These are phyloP conservation scores for Nothobranchius kuhntae DNA, from an alignment of 2,113 vertebrate species.

Conservation along the genomic window DNA sequence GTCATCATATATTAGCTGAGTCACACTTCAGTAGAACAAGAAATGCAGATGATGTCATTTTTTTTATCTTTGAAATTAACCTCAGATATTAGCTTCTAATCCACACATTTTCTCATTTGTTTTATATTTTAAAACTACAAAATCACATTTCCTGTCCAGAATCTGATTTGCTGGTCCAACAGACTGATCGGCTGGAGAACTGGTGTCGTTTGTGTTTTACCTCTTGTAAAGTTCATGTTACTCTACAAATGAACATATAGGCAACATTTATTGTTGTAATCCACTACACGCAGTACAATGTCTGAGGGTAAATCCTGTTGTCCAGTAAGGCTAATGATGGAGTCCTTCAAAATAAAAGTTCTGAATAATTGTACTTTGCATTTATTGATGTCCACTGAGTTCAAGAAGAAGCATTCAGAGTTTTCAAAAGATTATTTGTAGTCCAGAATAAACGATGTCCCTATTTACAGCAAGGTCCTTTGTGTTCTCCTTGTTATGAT, in stretches of 20 bases:
- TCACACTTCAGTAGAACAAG: not conserved
- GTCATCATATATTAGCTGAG: too few relatives aligned
- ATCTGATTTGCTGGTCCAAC: constrained; percentile 10
- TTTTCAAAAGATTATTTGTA: constrained; percentile 43
- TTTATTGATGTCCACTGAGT: constrained; percentile 40
- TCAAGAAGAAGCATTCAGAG: constrained; percentile 9
- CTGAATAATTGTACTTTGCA: constrained; percentile 8
- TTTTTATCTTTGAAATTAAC: constrained; percentile 8
- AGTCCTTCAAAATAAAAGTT: constrained; percentile 37
- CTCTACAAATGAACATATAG: constrained; percentile 57
- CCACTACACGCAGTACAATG: constrained; percentile 65
- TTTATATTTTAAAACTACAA: constrained; percentile 26
- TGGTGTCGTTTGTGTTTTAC: constrained; percentile 2
- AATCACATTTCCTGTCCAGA: constrained; percentile 19
- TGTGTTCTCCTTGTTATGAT: constrained; percentile 21
- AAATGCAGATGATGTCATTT: constrained; percentile 4
- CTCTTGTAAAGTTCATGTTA: constrained; percentile 24
- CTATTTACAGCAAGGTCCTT: constrained; percentile 72
- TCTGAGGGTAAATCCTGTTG: constrained; percentile 48
- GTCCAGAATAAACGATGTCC: constrained; percentile 61
- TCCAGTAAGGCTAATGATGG: constrained; percentile 47
- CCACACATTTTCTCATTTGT: constrained; percentile 6
- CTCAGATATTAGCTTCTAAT: constrained; percentile 25
- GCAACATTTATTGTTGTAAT: constrained; percentile 58
- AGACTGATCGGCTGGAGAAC: constrained; percentile 14